phyloP scores from a whole-genome alignment of 2,113 vertebrate species.

The Nettapus auritus region DNA sequence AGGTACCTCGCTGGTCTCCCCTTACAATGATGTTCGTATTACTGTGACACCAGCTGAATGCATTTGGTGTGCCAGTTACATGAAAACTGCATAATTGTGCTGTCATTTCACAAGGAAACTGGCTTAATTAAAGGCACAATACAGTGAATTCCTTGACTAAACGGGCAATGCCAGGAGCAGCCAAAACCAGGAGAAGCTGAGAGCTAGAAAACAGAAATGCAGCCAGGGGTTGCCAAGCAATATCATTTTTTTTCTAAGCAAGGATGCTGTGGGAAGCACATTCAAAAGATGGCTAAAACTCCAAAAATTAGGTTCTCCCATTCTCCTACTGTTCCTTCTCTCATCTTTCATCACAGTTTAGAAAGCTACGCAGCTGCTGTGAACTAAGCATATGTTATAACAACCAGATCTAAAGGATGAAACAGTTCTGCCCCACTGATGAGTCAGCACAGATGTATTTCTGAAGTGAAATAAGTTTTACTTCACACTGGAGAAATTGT shows the following conservation, averaged over 20 bases:
- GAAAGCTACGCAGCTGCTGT: not conserved
- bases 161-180: not conserved
- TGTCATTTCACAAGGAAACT: not conserved
- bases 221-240: not conserved
- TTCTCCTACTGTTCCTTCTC: not conserved
- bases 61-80: not conserved
- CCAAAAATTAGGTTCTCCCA: rapidly evolving
- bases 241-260: not conserved
- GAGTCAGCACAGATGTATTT: not conserved
- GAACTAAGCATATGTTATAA: rapidly evolving
- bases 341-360: not conserved
- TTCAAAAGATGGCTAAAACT: not conserved
- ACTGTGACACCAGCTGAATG: rapidly evolving
- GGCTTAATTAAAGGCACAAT: not conserved
- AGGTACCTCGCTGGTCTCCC: not conserved
- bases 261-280: not conserved
- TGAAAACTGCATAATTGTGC: not conserved
- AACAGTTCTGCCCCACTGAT: rapidly evolving
- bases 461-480: not conserved
- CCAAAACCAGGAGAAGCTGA: not conserved
- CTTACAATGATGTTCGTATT: not conserved
- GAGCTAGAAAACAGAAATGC: not conserved
- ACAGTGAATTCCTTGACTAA: not conserved
- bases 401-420: not conserved
- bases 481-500: not conserved